Conservation (phyloP, 2,888 invertebrate genomes). For the Stenchaetothrips biformis region DNA sequence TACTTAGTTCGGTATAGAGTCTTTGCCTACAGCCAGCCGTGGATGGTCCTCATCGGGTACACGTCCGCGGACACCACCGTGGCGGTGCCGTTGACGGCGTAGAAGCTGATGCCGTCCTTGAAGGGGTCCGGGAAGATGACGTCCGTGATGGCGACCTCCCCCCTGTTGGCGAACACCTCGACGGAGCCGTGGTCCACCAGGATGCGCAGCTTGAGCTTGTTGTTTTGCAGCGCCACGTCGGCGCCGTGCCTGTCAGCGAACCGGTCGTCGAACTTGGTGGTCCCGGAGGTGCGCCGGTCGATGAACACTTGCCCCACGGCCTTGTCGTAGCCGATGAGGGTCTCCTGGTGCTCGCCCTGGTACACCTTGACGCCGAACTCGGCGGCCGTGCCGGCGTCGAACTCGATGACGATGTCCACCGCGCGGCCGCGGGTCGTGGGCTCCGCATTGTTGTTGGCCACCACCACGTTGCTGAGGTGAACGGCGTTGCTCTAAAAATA, state of each 20-base stretch:
- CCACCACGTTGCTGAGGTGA: not conserved
- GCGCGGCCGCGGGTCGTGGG: not conserved
- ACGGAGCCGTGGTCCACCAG: slow-evolving; percentile 6
- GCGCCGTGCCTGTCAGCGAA: not conserved
- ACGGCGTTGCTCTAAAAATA: not conserved
- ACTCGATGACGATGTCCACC: not conserved
- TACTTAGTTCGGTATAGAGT: too few species aligned
- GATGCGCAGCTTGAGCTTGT: not conserved
- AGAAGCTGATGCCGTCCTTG: not conserved
- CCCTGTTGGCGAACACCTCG: not conserved
- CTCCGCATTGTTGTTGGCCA: not conserved
- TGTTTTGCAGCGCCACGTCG: not conserved
- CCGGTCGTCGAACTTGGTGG: not conserved
- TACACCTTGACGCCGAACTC: not conserved
- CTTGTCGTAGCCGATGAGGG: not conserved
- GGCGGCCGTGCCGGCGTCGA: not conserved
- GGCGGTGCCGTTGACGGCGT: not conserved
- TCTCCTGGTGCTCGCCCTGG: not conserved
- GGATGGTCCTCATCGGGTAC: too few species aligned
- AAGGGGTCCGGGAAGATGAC: not conserved
- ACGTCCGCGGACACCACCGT: not conserved
- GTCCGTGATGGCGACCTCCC: slow-evolving; percentile 8
- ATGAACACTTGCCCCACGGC: not conserved
- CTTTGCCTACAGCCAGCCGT: too few species aligned
- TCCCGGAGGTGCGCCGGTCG: not conserved